These are phyloP conservation scores for human (Homo sapiens) DNA, from an alignment of 2,113 vertebrate species.

Conservation along the genomic window DNA sequence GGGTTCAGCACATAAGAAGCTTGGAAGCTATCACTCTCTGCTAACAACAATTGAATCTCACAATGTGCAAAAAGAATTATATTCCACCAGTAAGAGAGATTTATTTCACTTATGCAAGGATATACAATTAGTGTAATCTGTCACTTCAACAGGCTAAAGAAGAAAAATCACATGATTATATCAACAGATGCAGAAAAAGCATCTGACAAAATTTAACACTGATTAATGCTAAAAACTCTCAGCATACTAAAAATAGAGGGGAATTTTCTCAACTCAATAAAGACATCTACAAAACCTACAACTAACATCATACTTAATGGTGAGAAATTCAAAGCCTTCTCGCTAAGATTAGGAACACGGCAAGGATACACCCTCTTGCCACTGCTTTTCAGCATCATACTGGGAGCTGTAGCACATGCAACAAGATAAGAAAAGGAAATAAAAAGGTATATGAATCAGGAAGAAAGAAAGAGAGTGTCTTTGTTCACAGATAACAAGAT, in stretches of 20 bases:
- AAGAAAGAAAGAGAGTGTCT: not conserved
- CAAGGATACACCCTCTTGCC: not conserved
- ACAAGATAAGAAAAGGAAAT: not conserved
- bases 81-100: not conserved
- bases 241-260: not conserved
- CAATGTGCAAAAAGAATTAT: not conserved
- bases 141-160: not conserved
- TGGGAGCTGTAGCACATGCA: not conserved
- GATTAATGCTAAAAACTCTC: not conserved
- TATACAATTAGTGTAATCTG: not conserved
- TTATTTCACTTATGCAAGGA: not conserved
- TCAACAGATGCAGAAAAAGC: not conserved
- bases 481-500: not conserved
- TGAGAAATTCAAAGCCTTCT: not conserved
- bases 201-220: not conserved
- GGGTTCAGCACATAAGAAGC: not conserved
- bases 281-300: not conserved
- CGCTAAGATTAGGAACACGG: not conserved
- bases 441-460: not conserved
- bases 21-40: not conserved
- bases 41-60: not conserved
- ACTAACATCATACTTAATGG: not conserved
- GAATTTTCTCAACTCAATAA: not conserved
- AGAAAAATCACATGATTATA: not conserved
- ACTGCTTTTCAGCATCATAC: not conserved